Conservation (phyloP, 2,113 vertebrate species). For the Meles meles region DNA sequence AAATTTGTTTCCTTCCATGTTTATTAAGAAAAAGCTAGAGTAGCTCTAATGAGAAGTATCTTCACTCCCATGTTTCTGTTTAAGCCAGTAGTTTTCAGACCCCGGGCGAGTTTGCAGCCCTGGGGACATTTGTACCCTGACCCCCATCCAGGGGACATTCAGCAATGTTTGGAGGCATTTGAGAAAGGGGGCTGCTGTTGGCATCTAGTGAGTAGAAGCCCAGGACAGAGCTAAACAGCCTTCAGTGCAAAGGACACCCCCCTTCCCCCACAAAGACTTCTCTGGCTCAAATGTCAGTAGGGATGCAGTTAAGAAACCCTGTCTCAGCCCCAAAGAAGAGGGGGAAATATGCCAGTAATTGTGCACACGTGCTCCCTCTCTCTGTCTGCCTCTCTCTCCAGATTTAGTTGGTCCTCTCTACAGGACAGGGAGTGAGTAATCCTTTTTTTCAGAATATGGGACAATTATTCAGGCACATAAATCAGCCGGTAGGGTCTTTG, state of each 20-base stretch:
- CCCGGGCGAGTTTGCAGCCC: fast-evolving
- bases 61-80: neutral
- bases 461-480: neutral
- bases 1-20: neutral
- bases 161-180: neutral
- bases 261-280: neutral
- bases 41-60: neutral
- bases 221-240: neutral
- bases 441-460: neutral
- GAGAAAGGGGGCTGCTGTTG: neutral
- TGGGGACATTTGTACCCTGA: neutral
- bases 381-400: neutral
- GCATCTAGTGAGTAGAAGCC: neutral
- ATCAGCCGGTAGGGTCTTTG: neutral
- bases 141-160: neutral
- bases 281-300: neutral
- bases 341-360: neutral
- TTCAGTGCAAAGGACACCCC: neutral
- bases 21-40: neutral
- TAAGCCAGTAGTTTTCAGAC: neutral
- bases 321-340: neutral
- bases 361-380: neutral
- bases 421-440: neutral
- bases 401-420: neutral
- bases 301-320: neutral